A percentile compares a stretch with the other conserved stretches of the same genome.
phyloP scores from a whole-genome alignment of 1,140 invertebrate genomes.

The Hesperophylax magnus region DNA sequence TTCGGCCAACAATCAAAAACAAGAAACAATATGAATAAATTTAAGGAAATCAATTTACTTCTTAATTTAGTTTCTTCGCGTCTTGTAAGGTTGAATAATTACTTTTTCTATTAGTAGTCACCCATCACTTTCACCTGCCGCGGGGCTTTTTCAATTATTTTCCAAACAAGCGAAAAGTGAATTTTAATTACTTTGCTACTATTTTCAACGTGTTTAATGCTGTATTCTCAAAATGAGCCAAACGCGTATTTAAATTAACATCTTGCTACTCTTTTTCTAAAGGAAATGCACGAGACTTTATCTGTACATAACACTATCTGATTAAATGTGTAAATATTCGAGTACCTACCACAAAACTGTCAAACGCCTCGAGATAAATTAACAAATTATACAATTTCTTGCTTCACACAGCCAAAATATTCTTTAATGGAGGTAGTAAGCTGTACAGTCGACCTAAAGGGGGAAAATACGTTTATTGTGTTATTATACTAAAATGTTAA shows the following conservation, averaged over 20 bases:
- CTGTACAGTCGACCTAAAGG: slow-evolving; percentile 42
- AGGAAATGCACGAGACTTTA: slow-evolving; percentile 40
- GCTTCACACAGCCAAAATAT: slow-evolving; percentile 40
- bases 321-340: slow-evolving; percentile 34
- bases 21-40: no score
- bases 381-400: slow-evolving; percentile 57
- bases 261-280: slow-evolving; percentile 24
- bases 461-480: neutral
- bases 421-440: slow-evolving; percentile 12
- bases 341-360: slow-evolving; percentile 49
- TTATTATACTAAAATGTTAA: neutral
- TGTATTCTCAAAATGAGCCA: slow-evolving; percentile 1
- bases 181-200: slow-evolving; percentile 37
- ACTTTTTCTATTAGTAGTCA: slow-evolving; percentile 53
- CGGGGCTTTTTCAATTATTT: slow-evolving; percentile 32
- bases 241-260: slow-evolving; percentile 21
- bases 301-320: slow-evolving; percentile 44
- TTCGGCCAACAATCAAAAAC: slow-evolving; percentile 26
- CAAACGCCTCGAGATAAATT: slow-evolving; percentile 54
- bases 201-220: slow-evolving; percentile 42
- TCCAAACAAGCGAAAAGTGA: slow-evolving; percentile 42
- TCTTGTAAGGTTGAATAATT: slow-evolving; percentile 54
- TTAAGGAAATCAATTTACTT: no score
- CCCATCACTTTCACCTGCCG: slow-evolving; percentile 37
- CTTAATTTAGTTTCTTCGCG: slow-evolving; percentile 45